Percentiles rank a stretch among this genome's conserved stretches.
These are phyloP conservation scores for Acrocyrtus sp. DNA, from an alignment of 2,888 invertebrate species.

Conservation along the genomic window DNA sequence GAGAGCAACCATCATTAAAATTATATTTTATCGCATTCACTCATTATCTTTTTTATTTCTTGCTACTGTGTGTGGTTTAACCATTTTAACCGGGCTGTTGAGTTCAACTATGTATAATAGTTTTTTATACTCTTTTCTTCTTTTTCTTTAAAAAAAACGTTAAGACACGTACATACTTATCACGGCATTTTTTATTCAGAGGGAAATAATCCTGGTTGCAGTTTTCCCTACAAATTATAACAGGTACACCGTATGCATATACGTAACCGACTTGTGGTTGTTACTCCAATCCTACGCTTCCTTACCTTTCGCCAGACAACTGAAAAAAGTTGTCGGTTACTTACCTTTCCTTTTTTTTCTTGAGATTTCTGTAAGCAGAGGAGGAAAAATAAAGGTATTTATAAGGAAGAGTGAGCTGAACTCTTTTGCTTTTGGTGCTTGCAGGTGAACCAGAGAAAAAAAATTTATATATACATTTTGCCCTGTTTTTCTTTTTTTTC, in stretches of 20 bases:
- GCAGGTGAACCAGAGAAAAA: background rate
- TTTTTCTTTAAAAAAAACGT: background rate
- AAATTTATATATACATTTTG: conserved; percentile 10
- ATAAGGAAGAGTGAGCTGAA: background rate
- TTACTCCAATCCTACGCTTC: background rate
- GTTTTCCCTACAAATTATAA: too few relatives aligned
- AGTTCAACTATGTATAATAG: too few relatives aligned
- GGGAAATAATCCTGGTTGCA: background rate
- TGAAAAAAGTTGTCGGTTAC: conserved; percentile 47
- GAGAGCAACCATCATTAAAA: background rate
- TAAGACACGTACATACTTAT: background rate
- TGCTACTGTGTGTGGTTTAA: background rate
- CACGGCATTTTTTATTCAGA: background rate
- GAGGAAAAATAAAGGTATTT: background rate
- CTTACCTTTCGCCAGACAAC: conserved; percentile 4
- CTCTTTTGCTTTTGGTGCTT: too few relatives aligned
- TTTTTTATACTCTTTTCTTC: background rate
- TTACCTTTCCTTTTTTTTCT: conserved; percentile 33
- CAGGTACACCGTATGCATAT: background rate
- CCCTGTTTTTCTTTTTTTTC: conserved; percentile 30
- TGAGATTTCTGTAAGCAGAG: background rate
- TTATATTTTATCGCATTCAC: background rate
- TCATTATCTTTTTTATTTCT: background rate
- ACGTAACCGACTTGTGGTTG: too few relatives aligned
- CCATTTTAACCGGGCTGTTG: background rate